Base-by-base conservation (phyloP, 1,140 invertebrate species). In the Berghia stephanieae region DNA sequence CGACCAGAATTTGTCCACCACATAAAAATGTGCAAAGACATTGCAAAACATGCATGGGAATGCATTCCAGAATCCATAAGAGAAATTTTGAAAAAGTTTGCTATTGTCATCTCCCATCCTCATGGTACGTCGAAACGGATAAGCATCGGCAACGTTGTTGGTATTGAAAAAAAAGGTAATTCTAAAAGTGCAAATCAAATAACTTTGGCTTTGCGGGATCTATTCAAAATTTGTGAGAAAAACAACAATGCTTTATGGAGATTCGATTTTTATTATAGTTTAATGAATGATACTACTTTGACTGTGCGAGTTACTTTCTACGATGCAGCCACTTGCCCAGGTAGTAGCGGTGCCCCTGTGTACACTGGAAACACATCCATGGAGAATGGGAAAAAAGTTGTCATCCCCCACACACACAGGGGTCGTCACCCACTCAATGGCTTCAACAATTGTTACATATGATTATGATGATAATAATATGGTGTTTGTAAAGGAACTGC, bases 281-380 rank as follows among this genome's bases (percentile, higher is more conserved):
- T n/a, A n/a, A n/a, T n/a, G n/a, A n/a, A n/a, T n/a, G n/a, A n/a
- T n/a, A n/a, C n/a, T n/a, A n/a, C n/a, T n/a, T n/a, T n/a, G n/a
- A n/a, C n/a, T n/a, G n/a, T n/a, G n/a, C n/a, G n/a, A n/a, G n/a
- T 43, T 2, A 75, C 60, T 3, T 31, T 55, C 57, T 75, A 75
- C 42, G n/a, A 21, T 36, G 36, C 73, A 10, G 55, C 73, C 3
- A 75, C 73, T 27, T 75, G 73, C 36, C 42, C 27, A 43, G 73
- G 73, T 31, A 75, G 73, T 44, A 66, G 57, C 24, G 73, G 73
- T 3, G 73, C 73, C 4, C 73, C 73, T 40, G 73, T 75, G 24
- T 75, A 66, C 60, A 75, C 67, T 55, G 73, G 73, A 43, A 75
- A 67, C 31, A 46, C 38, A 13, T 55, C 67, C 24, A 16, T 43